phyloP scores from a whole-genome alignment of 2,888 invertebrate species.

The Cordilura impudica region DNA sequence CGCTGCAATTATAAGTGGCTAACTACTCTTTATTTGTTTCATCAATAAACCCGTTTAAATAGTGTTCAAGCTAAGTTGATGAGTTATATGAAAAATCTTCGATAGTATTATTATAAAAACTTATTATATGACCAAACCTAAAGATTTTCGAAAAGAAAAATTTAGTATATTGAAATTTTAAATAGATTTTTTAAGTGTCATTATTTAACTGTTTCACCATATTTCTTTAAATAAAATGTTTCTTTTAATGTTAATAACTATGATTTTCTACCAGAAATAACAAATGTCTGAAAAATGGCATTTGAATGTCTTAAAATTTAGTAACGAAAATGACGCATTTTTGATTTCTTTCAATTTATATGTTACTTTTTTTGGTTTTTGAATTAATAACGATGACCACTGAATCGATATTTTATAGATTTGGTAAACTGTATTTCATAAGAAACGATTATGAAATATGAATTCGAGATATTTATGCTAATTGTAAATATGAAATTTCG shows the following conservation, averaged over 20 bases:
- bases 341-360: not conserved
- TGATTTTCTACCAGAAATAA: conserved; percentile 59
- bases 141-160: too few species aligned
- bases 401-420: conserved; percentile 78
- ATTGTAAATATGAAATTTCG: conserved; percentile 73
- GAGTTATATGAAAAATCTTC: too few species aligned
- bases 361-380: conserved; percentile 34
- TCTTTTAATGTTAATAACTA: conserved; percentile 54
- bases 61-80: too few species aligned
- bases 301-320: conserved; percentile 45
- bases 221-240: conserved; percentile 51
- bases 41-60: too few species aligned
- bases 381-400: conserved; percentile 75
- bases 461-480: conserved; percentile 47
- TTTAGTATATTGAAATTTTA: too few species aligned
- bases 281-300: conserved; percentile 58
- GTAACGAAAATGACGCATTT: conserved; percentile 47
- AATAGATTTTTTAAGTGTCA: not conserved
- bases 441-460: conserved; percentile 62
- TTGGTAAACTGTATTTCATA: conserved; percentile 55
- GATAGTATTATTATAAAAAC: too few species aligned
- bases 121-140: too few species aligned
- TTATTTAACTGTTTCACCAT: too few species aligned
- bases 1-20: too few species aligned
- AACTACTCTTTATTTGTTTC: too few species aligned